Evolutionary conservation across 2,797 vertebrate species (phyloP).

Genomic region (Takifugu rubripes): DNA sequence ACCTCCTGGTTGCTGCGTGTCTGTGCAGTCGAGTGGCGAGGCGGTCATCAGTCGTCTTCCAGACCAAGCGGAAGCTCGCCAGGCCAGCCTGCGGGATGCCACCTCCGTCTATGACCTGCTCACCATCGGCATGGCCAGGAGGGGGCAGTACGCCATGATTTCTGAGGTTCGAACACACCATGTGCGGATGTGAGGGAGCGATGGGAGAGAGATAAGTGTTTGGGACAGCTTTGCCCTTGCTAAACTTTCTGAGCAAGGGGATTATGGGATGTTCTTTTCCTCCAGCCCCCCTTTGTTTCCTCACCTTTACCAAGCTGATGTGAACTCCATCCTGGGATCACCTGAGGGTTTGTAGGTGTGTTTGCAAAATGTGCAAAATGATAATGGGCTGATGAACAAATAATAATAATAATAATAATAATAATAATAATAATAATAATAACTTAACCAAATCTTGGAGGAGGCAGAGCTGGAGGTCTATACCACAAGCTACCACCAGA

Average conservation of each 20-base stretch:
- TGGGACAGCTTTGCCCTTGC: conserved; percentile 51
- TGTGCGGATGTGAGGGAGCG: conserved; percentile 31
- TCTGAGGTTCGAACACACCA: conserved; percentile 81
- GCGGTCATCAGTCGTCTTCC: conserved; percentile 91
- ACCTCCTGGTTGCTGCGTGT: conserved; percentile 8
- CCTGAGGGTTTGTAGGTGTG: conserved; percentile 15
- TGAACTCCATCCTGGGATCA: not conserved
- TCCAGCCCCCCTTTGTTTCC: not conserved
- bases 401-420: too few relatives aligned
- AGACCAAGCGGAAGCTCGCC: conserved; percentile 84
- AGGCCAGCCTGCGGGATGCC: conserved; percentile 84
- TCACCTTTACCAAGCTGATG: too few relatives aligned
- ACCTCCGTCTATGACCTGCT: conserved; percentile 94
- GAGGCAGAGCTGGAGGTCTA: too few relatives aligned
- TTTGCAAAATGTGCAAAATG: not conserved
- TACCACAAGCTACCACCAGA: too few relatives aligned
- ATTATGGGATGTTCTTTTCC: conserved; percentile 26
- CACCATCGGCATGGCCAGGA: conserved; percentile 93
- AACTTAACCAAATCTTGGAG: too few relatives aligned
- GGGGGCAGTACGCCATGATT: conserved; percentile 95
- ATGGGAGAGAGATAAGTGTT: conserved; percentile 32
- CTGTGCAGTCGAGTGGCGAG: conserved; percentile 84
- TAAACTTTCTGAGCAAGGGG: conserved; percentile 45
- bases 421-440: too few relatives aligned
- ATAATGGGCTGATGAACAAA: too few relatives aligned